These are phyloP conservation scores for Salvelinus namaycush DNA, from an alignment of 2,113 vertebrate genomes.

Conservation along the genomic window DNA sequence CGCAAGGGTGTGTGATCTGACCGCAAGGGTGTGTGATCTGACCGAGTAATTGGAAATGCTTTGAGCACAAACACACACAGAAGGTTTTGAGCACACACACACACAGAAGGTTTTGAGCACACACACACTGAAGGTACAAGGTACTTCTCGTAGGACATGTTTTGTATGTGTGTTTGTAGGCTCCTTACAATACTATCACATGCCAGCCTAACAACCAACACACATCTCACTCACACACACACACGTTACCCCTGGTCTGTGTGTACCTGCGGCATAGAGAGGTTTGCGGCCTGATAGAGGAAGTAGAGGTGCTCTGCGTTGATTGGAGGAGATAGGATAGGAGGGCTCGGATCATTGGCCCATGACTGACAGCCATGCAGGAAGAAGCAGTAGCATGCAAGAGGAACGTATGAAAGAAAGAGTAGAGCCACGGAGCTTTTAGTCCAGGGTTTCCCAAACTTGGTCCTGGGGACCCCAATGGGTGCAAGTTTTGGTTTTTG, in stretches of 20 bases:
- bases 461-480: too few species aligned
- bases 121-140: background rate
- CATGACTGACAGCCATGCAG: slow-evolving; percentile 72
- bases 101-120: background rate
- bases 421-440: slow-evolving; percentile 13
- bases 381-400: slow-evolving; percentile 60
- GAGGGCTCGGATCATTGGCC: slow-evolving; percentile 67
- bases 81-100: background rate
- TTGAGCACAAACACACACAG: slow-evolving; percentile 41
- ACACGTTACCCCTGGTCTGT: slow-evolving; percentile 2
- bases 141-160: slow-evolving; percentile 38
- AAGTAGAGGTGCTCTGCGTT: slow-evolving; percentile 78
- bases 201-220: background rate
- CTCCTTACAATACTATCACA: background rate
- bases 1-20: slow-evolving; percentile 21
- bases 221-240: background rate
- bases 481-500: too few species aligned
- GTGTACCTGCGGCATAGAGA: slow-evolving; percentile 66
- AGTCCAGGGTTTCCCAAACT: background rate
- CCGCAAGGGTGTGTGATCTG: slow-evolving; percentile 65
- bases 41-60: slow-evolving; percentile 78
- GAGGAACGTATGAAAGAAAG: slow-evolving; percentile 2
- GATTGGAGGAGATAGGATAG: slow-evolving; percentile 74
- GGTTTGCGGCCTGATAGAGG: slow-evolving; percentile 75
- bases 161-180: slow-evolving; percentile 48